Evolutionary conservation across 2,113 vertebrate genomes (phyloP).

Genomic region (Myotis yumanensis): DNA sequence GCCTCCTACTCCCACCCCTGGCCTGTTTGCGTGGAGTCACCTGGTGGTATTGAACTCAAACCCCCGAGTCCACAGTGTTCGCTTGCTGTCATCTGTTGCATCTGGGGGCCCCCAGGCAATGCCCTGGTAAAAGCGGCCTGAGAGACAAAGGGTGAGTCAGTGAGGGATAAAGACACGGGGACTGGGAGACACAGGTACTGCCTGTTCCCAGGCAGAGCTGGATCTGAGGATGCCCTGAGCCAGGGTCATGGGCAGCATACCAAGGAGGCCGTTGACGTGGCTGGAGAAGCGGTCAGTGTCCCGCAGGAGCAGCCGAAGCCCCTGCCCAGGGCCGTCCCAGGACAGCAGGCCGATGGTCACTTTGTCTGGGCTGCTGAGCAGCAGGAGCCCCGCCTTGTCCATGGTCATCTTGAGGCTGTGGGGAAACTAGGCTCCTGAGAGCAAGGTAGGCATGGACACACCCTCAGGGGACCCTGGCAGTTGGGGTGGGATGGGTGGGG

Average conservation of each 20-base stretch:
- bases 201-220: neutral
- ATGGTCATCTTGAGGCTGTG: constrained; percentile 79
- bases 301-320: constrained; percentile 77
- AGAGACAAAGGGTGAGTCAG: constrained; percentile 26
- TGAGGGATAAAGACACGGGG: neutral
- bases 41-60: constrained; percentile 59
- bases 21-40: constrained; percentile 52
- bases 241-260: constrained; percentile 57
- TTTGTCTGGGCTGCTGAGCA: constrained; percentile 16
- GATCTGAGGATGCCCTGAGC: neutral
- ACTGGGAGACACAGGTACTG: neutral
- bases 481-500: accelerated
- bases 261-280: constrained; percentile 70
- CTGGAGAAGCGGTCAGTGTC: constrained; percentile 73
- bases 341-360: constrained; percentile 77
- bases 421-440: constrained; percentile 27
- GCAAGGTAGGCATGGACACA: neutral
- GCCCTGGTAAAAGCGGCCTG: constrained; percentile 82
- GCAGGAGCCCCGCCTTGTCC: constrained; percentile 69
- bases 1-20: neutral
- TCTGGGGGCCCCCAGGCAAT: constrained; percentile 42
- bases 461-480: neutral
- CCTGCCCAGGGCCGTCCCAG: neutral
- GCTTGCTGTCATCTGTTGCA: neutral
- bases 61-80: constrained; percentile 47